phyloP scores from a whole-genome alignment of 1,140 invertebrate species.

The Pentalonia nigronervosa region DNA sequence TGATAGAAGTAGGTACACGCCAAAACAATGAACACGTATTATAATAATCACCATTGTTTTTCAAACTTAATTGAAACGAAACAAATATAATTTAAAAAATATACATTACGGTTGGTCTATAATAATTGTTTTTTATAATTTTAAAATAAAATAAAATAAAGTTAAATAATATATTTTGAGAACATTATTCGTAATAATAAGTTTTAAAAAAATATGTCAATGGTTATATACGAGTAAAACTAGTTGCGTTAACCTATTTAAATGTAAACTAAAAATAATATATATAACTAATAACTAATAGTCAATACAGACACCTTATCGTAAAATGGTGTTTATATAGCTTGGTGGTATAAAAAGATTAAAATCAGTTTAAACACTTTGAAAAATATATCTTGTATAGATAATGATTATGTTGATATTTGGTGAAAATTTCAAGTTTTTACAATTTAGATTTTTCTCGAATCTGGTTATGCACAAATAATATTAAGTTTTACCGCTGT shows the following conservation, averaged over 20 bases:
- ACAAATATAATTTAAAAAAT: neutral
- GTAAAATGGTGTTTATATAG: too few relatives aligned
- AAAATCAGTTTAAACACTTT: neutral
- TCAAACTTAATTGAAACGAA: neutral
- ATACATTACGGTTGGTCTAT: neutral
- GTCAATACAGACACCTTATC: too few relatives aligned
- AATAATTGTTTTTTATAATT: neutral
- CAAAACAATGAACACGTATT: neutral
- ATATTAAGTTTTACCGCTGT: too few relatives aligned
- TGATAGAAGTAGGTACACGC: neutral
- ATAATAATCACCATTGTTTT: slow-evolving; percentile 6
- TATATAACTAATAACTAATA: too few relatives aligned
- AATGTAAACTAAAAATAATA: neutral
- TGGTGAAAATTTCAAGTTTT: neutral
- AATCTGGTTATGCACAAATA: too few relatives aligned
- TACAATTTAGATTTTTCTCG: too few relatives aligned
- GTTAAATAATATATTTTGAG: neutral
- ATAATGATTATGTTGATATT: neutral
- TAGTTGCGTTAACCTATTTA: neutral
- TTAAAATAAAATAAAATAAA: neutral
- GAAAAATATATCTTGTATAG: too few relatives aligned
- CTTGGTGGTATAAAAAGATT: neutral
- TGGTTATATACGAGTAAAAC: neutral
- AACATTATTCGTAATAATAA: neutral
- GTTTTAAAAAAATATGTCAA: neutral